These are phyloP conservation scores for Trachops cirrhosus DNA, from an alignment of 2,797 vertebrate genomes.

Conservation along the genomic window DNA sequence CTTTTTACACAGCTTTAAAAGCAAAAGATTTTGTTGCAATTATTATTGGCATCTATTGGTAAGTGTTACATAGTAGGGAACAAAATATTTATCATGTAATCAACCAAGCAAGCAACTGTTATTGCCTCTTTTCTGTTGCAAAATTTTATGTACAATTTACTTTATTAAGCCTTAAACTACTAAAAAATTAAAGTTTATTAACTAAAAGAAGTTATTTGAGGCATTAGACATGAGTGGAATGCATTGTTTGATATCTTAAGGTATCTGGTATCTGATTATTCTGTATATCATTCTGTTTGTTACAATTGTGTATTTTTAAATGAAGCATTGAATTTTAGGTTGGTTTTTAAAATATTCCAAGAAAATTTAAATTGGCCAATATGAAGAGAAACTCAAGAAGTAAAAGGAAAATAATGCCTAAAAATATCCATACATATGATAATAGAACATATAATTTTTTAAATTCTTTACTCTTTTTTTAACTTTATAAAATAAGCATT, in stretches of 20 bases:
- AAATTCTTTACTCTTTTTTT: background rate
- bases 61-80: constrained; percentile 61
- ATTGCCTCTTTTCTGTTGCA: constrained; percentile 42
- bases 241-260: background rate
- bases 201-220: constrained; percentile 7
- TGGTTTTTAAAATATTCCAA: background rate
- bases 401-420: background rate
- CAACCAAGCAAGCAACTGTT: constrained; percentile 56
- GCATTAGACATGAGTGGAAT: background rate
- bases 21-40: constrained; percentile 70
- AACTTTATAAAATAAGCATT: background rate
- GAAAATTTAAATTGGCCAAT: background rate
- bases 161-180: background rate
- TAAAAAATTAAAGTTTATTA: constrained; percentile 30
- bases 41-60: constrained; percentile 73
- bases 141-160: constrained; percentile 47
- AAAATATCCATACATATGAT: background rate
- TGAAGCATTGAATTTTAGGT: constrained; percentile 4
- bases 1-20: constrained; percentile 74
- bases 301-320: background rate
- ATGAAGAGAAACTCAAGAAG: background rate
- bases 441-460: background rate
- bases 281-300: background rate
- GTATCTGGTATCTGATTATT: background rate
- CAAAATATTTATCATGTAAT: constrained; percentile 73